Evolutionary conservation across 2,888 invertebrate genomes (phyloP).

Genomic region (Brachyptera risi): DNA sequence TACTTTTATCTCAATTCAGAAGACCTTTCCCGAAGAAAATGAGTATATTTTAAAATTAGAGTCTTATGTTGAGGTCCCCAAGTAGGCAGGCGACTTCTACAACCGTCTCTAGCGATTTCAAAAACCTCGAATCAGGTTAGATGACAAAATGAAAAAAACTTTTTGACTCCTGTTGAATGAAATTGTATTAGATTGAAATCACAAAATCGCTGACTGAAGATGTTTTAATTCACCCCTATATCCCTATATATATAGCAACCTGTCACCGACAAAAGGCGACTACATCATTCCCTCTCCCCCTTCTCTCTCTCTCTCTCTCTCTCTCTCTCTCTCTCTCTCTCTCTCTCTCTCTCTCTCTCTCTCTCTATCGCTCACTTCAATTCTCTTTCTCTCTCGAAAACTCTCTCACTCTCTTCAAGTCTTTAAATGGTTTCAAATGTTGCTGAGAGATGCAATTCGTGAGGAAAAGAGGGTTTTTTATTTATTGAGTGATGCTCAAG

Average conservation of each 20-base stretch:
- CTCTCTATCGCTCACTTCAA: no score
- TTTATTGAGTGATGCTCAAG: no score
- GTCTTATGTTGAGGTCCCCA: no score
- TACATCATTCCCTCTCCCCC: neutral
- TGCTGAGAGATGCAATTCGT: slow-evolving; percentile 23
- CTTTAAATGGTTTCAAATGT: slow-evolving; percentile 29
- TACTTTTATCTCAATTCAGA: no score
- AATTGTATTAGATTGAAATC: slow-evolving; percentile 22
- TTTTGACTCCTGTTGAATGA: neutral
- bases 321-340: no score
- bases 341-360: no score
- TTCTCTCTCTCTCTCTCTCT: neutral
- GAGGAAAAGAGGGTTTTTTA: neutral
- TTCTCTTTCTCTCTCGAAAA: no score
- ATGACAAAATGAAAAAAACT: neutral
- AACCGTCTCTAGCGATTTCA: no score
- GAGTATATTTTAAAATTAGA: no score
- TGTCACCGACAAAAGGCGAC: slow-evolving; percentile 23
- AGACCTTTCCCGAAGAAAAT: no score
- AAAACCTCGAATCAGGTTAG: neutral
- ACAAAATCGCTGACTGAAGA: slow-evolving; percentile 28
- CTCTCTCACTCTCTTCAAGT: slow-evolving; percentile 1
- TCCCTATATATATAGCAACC: no score
- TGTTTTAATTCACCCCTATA: slow-evolving; percentile 29
- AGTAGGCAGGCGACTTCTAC: no score